Base-by-base conservation (phyloP, 2,888 invertebrate genomes). In the Cyclophora punctaria region DNA sequence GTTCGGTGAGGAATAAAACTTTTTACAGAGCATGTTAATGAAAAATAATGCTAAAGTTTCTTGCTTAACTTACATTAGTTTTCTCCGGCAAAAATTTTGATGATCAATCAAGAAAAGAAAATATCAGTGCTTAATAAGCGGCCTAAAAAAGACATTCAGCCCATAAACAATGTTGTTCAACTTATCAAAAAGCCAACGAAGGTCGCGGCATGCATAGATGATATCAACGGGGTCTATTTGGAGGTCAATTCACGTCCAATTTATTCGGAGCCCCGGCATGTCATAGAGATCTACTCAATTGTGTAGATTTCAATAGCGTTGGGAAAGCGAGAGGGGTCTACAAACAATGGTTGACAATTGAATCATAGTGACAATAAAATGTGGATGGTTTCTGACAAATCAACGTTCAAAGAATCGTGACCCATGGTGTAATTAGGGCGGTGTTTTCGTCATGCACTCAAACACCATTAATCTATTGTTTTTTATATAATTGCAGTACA, bases 141-240 rank as follows among this genome's bases (percentile, higher is more conserved):
- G 20, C 20, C 20, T 20, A 20, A 20, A 20, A 20, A 20, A 20
- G 20, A 1, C 20, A 20, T 20, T 20, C 49, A 57, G 53, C 49
- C 60, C 51, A 61, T 64, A 60, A 62, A 64, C 63, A 62, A 37
- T 37, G 37, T 70, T 66, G 65, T 67, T 70, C 74, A 69, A 71
- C 70, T 69, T 75, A 72, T 68, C 73, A 70, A 73, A 78, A 73
- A 71, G 75, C 57, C 62, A 46, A 53, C 60, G 77, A 81, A 83
- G 84, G 84, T 78, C 76, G 60, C 58, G 68, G 71, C 73, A 75
- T 75, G 74, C 66, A 73, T 73, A 66, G 67, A 78, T 80, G 75
- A 80, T 79, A 78, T 82, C 77, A 79, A 67, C 64, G 66, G 65
- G 64, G 63, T 62, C 54, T 65, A 62, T 60, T 60, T 63, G 52